Evolutionary conservation across 1,140 invertebrate species (phyloP).

Genomic region (Solen grandis): DNA sequence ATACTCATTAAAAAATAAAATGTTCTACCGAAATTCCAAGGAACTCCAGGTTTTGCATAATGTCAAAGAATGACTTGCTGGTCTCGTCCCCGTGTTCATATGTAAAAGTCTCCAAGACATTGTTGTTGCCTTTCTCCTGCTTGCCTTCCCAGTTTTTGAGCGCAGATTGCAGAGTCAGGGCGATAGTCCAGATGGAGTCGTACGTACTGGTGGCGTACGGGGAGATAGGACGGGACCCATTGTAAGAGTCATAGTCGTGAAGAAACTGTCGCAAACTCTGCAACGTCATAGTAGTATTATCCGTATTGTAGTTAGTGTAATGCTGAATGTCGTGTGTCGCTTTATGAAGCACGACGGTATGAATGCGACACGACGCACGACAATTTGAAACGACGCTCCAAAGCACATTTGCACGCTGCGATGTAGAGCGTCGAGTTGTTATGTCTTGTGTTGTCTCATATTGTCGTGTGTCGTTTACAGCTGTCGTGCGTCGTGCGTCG

Average conservation of each 20-base stretch:
- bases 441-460: no score
- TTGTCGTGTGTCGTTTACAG: no score
- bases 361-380: no score
- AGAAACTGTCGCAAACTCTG: slow-evolving; percentile 88
- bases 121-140: not conserved
- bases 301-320: no score
- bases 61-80: slow-evolving; percentile 85
- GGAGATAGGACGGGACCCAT: slow-evolving; percentile 82
- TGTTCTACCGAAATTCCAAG: slow-evolving; percentile 92
- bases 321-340: no score
- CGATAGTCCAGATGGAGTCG: slow-evolving; percentile 94
- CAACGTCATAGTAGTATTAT: not conserved
- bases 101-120: slow-evolving; percentile 85
- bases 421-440: no score
- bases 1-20: no score
- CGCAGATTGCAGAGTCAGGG: slow-evolving; percentile 85
- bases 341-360: no score
- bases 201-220: slow-evolving; percentile 90
- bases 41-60: slow-evolving; percentile 88
- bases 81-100: slow-evolving; percentile 87
- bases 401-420: no score
- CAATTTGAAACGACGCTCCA: no score
- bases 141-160: slow-evolving; percentile 56
- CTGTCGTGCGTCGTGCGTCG: no score
- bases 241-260: slow-evolving; percentile 83